Base-by-base conservation (phyloP, 2,888 invertebrate genomes). In the Pollenia labialis region DNA sequence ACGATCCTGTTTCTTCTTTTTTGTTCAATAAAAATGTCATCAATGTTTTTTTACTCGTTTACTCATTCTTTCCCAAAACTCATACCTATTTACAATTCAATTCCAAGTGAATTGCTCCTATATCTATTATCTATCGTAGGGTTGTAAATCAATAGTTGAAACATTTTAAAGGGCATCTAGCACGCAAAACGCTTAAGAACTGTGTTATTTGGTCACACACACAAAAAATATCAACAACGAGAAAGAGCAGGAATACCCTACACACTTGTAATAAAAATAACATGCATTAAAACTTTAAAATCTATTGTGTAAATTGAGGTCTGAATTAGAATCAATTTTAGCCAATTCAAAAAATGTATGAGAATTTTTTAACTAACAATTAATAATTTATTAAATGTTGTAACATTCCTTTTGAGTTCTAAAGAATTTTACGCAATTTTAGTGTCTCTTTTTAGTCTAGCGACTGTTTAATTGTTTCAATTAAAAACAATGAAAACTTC, bases 91-190 rank as follows among this genome's bases (percentile, higher is more conserved):
- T n/a, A n/a, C 18, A 46, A 54, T 77, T 46, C 3, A 10, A 18
- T 66, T 76, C 64, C 32, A 9, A 32, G 32, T 56, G 52, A 64
- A n/a, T 18, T 50, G 16, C 10, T 46, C 11, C 2, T 58, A 8
- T n/a, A 11, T 48, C 50, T 44, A 6, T 1, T 0, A 32, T 32
- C 32, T 4, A 32, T 32, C 11, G 9, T 50, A 14, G 14, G 72
- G 72, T 77, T 75, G 77, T 79, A 82, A 85, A 82, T 82, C 85
- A 85, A 85, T 76, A 32, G 32, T 79, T 56, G 52, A 40, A 52
- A 44, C 42, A 68, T 52, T 52, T 42, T 64, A 11, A 69, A n/a
- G 68, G 32, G 32, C 16, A 52, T 71, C 48, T 71, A 56, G 69
- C 75, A 85, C 84, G 62, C 80, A 85, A 44, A 85, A 75, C 64